Conservation (phyloP, 1,140 invertebrate species). For the Drosophila azteca region DNA sequence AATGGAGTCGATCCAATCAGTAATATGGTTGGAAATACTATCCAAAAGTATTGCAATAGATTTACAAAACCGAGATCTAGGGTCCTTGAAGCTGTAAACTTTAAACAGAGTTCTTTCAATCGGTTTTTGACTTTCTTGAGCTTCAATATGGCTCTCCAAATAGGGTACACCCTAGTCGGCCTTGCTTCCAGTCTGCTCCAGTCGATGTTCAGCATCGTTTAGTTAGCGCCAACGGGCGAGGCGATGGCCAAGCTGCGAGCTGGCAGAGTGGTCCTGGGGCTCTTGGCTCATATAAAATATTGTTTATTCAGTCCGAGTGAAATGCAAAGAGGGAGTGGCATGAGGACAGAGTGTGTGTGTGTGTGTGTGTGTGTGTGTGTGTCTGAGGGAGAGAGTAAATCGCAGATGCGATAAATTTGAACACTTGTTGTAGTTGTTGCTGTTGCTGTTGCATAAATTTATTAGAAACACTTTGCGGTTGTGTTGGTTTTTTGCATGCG, state of each 20-base stretch:
- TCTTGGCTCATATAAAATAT: conserved; percentile 68
- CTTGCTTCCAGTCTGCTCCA: not conserved
- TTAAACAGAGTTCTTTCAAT: too few species aligned
- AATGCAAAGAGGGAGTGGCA: conserved; percentile 6
- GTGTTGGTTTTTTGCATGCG: conserved; percentile 70
- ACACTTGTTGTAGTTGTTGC: conserved; percentile 75
- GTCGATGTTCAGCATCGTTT: conserved; percentile 53
- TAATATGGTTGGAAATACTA: too few species aligned
- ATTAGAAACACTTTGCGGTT: conserved; percentile 80
- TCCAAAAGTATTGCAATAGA: too few species aligned
- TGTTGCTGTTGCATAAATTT: conserved; percentile 72
- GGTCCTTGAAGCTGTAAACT: too few species aligned
- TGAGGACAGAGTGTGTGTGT: not conserved
- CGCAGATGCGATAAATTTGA: conserved; percentile 77
- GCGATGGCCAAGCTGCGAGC: conserved; percentile 47
- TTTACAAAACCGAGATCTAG: too few species aligned
- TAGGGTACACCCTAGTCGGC: conserved; percentile 6
- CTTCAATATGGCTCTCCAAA: too few species aligned
- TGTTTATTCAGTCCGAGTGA: conserved; percentile 59
- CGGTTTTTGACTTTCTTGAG: too few species aligned
- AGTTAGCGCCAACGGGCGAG: conserved; percentile 65
- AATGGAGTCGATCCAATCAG: too few species aligned
- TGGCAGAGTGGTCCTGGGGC: conserved; percentile 51
- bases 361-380: not conserved
- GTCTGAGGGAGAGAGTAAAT: conserved; percentile 32